phyloP scores from a whole-genome alignment of 1,140 invertebrate species.

The Drosophila ercepeae region DNA sequence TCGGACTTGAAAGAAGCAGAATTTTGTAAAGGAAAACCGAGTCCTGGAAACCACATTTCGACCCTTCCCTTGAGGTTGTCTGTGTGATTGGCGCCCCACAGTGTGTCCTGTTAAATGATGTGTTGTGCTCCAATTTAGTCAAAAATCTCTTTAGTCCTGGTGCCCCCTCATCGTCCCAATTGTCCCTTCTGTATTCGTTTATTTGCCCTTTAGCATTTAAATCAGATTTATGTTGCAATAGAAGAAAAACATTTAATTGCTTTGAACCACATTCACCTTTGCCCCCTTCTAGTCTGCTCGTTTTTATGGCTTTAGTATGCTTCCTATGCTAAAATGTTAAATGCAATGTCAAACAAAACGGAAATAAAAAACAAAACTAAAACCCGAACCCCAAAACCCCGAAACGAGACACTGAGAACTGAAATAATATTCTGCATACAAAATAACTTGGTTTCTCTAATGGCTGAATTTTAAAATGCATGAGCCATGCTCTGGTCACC shows the following conservation, averaged over 20 bases:
- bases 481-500: slow-evolving; percentile 38
- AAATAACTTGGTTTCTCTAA: slow-evolving; percentile 73
- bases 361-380: neutral
- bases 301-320: neutral
- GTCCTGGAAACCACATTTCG: slow-evolving; percentile 21
- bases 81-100: neutral
- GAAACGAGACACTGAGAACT: slow-evolving; percentile 4
- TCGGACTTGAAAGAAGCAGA: too few species aligned
- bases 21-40: slow-evolving; percentile 7
- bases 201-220: slow-evolving; percentile 38
- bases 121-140: slow-evolving; percentile 66
- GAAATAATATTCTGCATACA: slow-evolving; percentile 77
- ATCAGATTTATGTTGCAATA: slow-evolving; percentile 67
- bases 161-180: neutral
- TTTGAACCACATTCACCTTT: slow-evolving; percentile 16
- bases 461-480: slow-evolving; percentile 79
- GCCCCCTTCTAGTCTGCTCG: neutral
- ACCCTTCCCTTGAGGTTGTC: slow-evolving; percentile 37
- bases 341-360: slow-evolving; percentile 59
- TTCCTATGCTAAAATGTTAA: slow-evolving; percentile 51
- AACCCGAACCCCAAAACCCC: neutral
- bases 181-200: slow-evolving; percentile 9
- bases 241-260: slow-evolving; percentile 64
- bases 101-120: slow-evolving; percentile 52
- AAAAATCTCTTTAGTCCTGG: slow-evolving; percentile 7